Evolutionary conservation across 2,113 vertebrate species (phyloP).

Genomic region (Glaucomys volans): DNA sequence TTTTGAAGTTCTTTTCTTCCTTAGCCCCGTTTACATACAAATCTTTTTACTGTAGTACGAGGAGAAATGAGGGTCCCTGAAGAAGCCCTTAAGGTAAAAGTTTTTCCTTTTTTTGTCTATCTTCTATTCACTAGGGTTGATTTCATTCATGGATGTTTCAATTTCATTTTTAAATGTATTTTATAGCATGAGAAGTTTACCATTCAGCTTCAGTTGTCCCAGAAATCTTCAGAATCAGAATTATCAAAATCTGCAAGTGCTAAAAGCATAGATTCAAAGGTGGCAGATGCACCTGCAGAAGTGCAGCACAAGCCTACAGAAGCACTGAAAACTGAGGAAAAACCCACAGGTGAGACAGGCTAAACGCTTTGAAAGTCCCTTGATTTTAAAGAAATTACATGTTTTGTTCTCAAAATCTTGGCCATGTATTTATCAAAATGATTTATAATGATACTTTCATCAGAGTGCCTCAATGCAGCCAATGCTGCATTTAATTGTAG

Average conservation of each 20-base stretch:
- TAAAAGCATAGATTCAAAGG: conserved; percentile 87
- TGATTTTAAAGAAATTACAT: not conserved
- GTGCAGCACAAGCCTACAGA: conserved; percentile 88
- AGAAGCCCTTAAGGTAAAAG: conserved; percentile 96
- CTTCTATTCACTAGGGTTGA: not conserved
- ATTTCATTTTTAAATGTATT: conserved; percentile 71
- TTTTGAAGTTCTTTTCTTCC: conserved; percentile 79
- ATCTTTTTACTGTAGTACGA: conserved; percentile 97
- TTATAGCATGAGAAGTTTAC: conserved; percentile 98
- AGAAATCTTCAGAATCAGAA: conserved; percentile 92
- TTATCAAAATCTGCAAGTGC: conserved; percentile 87
- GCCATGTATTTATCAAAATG: not conserved
- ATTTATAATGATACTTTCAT: not conserved
- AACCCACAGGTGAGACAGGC: conserved; percentile 91
- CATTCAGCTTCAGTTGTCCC: conserved; percentile 96
- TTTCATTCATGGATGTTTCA: conserved; percentile 54
- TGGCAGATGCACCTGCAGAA: conserved; percentile 85
- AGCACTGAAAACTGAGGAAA: conserved; percentile 92
- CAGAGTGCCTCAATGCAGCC: not conserved
- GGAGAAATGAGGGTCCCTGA: conserved; percentile 98
- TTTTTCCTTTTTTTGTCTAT: not conserved
- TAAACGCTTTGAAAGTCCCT: not conserved
- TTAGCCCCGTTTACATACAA: conserved; percentile 95
- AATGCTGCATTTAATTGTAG: not conserved
- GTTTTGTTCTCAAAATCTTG: conserved; percentile 15